Percentiles rank a stretch among this genome's conserved stretches.
phyloP scores from a whole-genome alignment of 2,113 vertebrate species.

The Dicentrarchus labrax region DNA sequence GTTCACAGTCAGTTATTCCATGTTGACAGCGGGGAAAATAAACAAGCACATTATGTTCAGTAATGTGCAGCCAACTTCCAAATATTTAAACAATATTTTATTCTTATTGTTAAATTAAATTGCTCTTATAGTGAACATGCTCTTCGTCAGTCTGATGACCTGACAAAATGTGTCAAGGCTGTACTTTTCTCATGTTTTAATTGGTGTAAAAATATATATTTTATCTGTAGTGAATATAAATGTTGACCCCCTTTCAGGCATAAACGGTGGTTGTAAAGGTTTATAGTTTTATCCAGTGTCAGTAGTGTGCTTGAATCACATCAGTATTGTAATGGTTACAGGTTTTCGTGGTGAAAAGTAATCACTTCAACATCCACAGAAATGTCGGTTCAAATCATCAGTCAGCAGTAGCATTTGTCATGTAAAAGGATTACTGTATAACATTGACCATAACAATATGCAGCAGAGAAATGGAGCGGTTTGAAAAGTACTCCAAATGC shows the following conservation, averaged over 20 bases:
- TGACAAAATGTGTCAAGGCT: neutral
- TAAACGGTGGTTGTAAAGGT: neutral
- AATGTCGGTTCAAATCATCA: neutral
- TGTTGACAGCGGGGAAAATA: neutral
- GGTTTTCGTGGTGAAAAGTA: neutral
- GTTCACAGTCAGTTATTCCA: neutral
- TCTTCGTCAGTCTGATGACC: neutral
- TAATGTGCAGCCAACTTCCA: neutral
- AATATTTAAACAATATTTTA: neutral
- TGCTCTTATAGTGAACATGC: neutral
- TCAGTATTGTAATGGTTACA: neutral
- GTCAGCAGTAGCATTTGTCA: neutral
- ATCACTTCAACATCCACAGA: neutral
- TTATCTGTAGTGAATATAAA: neutral
- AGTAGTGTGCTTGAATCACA: neutral
- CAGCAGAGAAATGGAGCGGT: neutral
- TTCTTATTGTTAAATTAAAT: neutral
- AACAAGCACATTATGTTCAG: neutral
- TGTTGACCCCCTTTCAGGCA: no score
- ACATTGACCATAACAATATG: neutral
- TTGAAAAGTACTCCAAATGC: neutral
- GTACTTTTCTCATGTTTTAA: neutral
- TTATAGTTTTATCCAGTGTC: neutral
- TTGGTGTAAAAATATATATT: neutral
- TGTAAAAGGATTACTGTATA: neutral